Base-by-base conservation (phyloP, 2,888 invertebrate species). In the Rhagonycha fulva region DNA sequence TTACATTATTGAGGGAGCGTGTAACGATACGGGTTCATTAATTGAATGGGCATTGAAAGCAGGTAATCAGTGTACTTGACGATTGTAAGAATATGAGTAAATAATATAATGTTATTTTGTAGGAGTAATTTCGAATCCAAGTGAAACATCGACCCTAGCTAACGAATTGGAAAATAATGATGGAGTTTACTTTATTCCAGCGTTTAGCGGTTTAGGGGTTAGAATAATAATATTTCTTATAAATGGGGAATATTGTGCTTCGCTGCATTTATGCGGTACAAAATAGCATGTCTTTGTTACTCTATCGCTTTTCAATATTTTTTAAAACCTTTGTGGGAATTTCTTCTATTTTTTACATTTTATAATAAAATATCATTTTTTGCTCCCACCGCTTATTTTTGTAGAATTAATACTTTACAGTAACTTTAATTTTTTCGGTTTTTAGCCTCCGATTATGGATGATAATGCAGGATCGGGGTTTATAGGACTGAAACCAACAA, bases 361-460 rank as follows among this genome's bases (percentile, higher is more conserved):
- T 26, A 26, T 26, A 5, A 26, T 26, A 5, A 26, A 26, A 26
- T 3, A 26, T 26, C 4, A 26, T 26, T 12, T 32, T 32, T 32
- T 32, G 12, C 32, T 32, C 12, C 32, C 19, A 14, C 63, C 11
- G 19, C 63, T 63, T 23, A 12, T 19, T 63, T 63, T 63, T 12
- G 10, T 19, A 14, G 23, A 14, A 24, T 14, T 24, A 2, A 7
- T 23, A 12, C 12, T 14, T 23, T 63, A 24, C n/a, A 30, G 14
- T 28, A 30, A 68, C n/a, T 66, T n/a, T 12, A 47, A 68, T 14
- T 71, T 72, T 14, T 12, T 32, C 2, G 3, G 60, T 62, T 76
- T 77, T n/a, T 19, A 98, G 96, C 95, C 96, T 0, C 98, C 98
- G 0, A 93, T 97, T 80, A 96, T 96, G 87, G 96, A 98, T 87